Conservation (phyloP, 2,888 invertebrate species). For the Saturnia japonica region DNA sequence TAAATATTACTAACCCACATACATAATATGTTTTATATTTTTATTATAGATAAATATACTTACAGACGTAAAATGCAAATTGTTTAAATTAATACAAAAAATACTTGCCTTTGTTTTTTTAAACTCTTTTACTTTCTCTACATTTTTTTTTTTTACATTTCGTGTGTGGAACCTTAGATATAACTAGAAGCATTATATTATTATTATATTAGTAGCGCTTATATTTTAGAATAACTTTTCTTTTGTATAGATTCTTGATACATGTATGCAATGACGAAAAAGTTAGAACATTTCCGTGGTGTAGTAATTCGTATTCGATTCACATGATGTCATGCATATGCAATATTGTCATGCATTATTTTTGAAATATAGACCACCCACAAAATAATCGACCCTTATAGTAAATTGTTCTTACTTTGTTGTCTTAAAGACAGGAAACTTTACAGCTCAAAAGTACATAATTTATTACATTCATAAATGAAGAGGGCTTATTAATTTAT, state of each 20-base stretch:
- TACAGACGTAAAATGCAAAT: neutral
- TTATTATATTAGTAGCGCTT: no score
- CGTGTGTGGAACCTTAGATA: neutral
- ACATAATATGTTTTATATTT: constrained; percentile 1
- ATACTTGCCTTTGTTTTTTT: no score
- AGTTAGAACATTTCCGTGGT: neutral
- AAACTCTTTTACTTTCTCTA: neutral
- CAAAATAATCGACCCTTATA: neutral
- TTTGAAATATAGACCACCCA: constrained; percentile 1
- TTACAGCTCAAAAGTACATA: neutral
- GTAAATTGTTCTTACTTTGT: neutral
- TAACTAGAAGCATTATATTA: neutral
- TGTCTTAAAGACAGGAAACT: neutral
- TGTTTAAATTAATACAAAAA: neutral
- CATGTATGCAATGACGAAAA: neutral
- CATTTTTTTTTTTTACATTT: neutral
- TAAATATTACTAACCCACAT: constrained; percentile 25
- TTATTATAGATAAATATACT: neutral
- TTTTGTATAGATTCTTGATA: neutral
- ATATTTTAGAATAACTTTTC: neutral
- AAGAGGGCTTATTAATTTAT: neutral
- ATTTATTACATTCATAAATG: neutral
- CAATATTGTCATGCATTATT: neutral
- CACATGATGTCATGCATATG: neutral
- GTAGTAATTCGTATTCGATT: neutral